Base-by-base conservation (phyloP, 2,797 vertebrate species). In the Moxostoma hubbsi region DNA sequence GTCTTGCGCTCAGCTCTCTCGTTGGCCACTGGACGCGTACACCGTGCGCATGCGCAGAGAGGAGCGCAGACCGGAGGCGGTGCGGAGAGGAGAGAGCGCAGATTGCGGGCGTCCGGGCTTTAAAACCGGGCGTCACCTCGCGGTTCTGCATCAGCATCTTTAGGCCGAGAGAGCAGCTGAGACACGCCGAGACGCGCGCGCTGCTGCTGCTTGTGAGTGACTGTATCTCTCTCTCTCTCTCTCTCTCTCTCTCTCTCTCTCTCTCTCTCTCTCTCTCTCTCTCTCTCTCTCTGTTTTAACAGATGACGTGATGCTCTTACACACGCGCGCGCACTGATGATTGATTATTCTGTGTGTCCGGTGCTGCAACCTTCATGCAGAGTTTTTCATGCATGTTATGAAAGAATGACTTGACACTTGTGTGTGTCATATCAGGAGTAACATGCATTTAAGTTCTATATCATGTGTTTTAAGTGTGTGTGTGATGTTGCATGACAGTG, bases 1-100 rank as follows among this genome's bases (percentile, higher is more conserved):
- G 83, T 85, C 74, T 80, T 84, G 87, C 89, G 88, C 92, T 88
- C 89, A n/a, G 64, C 7, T 1, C 83, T 82, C 82, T 87, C 86
- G 92, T 93, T 93, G 93, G 92, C 57, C 83, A 24, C 58, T 5
- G 15, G 3, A 2, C 54, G 43, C 45, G 16, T 47, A 85, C 74
- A 45, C 12, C 7, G 15, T 12, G 80, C 68, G 59, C 71, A 62
- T 69, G 71, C 63, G 79, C 83, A 86, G 85, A 91, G 87, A 65
- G 36, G 53, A 71, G 77, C 59, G 9, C 49, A 62, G 0, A 0
- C 9, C 15, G 47, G 51, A 43, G 13, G 45, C 45, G 46, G 45
- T 12, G 36, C 66, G 75, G 89, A 88, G 86, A 89, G 84, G 85
- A 89, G 85, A 85, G 88, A 82, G 84, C 87, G 81, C 82, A 85